phyloP scores from a whole-genome alignment of 2,113 vertebrate species.

The Psophia crepitans region DNA sequence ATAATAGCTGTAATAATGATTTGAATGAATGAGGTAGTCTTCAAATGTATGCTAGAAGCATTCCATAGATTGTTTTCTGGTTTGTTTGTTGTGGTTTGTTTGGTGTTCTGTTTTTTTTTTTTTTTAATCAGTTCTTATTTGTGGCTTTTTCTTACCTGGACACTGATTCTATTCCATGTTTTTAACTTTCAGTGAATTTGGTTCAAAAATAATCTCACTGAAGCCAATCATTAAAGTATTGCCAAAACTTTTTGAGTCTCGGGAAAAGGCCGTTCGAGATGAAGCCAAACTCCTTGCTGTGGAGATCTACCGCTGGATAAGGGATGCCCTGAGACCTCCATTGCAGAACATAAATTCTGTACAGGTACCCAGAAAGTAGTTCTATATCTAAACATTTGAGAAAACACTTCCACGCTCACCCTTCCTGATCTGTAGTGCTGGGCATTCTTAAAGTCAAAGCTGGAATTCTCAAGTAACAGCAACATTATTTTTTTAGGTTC shows the following conservation, averaged over 20 bases:
- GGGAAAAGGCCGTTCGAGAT: slow-evolving; percentile 95
- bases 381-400: not conserved
- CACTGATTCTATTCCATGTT: not conserved
- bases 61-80: not conserved
- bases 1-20: not conserved
- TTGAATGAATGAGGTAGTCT: not conserved
- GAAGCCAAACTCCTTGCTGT: slow-evolving; percentile 93
- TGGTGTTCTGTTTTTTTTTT: not conserved
- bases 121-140: not conserved
- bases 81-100: too few relatives aligned
- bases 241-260: slow-evolving; percentile 97
- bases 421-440: not conserved
- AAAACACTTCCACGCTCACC: not conserved
- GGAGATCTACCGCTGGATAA: slow-evolving; percentile 96
- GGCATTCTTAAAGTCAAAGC: not conserved
- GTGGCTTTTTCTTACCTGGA: not conserved
- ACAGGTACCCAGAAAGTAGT: slow-evolving; percentile 78
- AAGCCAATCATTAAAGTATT: slow-evolving; percentile 97
- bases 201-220: slow-evolving; percentile 94
- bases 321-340: slow-evolving; percentile 89
- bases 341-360: slow-evolving; percentile 94
- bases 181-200: slow-evolving; percentile 87
- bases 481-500: not conserved
- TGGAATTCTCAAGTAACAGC: not conserved
- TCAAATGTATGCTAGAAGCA: not conserved